Conservation (phyloP, 2,888 invertebrate species). For the Allygus modestus region DNA sequence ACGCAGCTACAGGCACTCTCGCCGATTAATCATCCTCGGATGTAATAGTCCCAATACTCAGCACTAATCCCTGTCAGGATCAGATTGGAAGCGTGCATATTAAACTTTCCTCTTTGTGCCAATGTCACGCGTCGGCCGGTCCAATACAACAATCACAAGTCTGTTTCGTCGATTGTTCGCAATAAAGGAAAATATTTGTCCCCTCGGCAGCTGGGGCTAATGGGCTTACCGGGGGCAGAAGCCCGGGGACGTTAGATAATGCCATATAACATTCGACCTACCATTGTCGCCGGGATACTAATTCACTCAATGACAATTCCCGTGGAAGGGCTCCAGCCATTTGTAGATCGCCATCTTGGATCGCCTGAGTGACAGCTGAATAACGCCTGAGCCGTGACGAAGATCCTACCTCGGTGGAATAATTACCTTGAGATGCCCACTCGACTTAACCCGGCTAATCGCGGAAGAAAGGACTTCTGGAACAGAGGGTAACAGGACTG, state of each 20-base stretch:
- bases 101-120: slow-evolving; percentile 34
- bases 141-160: slow-evolving; percentile 13
- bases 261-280: slow-evolving; percentile 39
- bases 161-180: slow-evolving; percentile 41
- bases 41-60: background rate
- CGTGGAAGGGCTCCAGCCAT: slow-evolving; percentile 55
- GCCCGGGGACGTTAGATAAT: slow-evolving; percentile 33
- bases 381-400: slow-evolving; percentile 49
- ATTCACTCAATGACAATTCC: slow-evolving; percentile 63
- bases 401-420: slow-evolving; percentile 50
- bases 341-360: slow-evolving; percentile 62
- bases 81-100: slow-evolving; percentile 44
- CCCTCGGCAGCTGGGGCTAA: slow-evolving; percentile 35
- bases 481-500: slow-evolving; percentile 40
- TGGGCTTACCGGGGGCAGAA: slow-evolving; percentile 5
- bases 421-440: slow-evolving; percentile 34
- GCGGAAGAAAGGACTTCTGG: background rate
- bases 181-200: slow-evolving; percentile 52
- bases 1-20: background rate
- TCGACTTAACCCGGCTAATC: slow-evolving; percentile 40
- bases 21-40: slow-evolving; percentile 4
- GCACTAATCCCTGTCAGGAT: slow-evolving; percentile 15
- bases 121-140: background rate
- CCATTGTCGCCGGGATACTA: slow-evolving; percentile 59
- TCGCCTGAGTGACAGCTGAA: slow-evolving; percentile 60